Evolutionary conservation across 2,888 invertebrate genomes (phyloP).

Genomic region (Chloroclystis v-ata): DNA sequence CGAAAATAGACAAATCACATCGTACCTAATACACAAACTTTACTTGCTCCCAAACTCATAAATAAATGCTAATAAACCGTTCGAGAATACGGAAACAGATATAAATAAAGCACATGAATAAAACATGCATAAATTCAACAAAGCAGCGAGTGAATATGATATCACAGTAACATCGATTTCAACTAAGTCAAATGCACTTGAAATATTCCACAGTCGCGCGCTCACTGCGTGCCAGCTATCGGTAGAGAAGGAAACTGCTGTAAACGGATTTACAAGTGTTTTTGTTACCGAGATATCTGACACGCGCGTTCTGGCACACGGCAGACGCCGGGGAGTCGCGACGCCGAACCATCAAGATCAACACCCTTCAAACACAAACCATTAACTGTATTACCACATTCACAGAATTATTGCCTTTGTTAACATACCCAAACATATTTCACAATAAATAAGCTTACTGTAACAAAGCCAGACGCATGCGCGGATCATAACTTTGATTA

Average conservation of each 20-base stretch:
- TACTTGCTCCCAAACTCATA: not conserved
- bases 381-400: constrained; percentile 35
- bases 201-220: constrained; percentile 22
- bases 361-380: constrained; percentile 33
- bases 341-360: constrained; percentile 24
- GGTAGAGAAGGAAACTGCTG: not conserved
- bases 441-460: constrained; percentile 38
- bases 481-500: constrained; percentile 58
- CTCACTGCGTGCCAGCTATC: constrained; percentile 2
- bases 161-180: constrained; percentile 26
- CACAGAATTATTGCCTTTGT: constrained; percentile 49
- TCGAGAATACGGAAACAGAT: constrained; percentile 2
- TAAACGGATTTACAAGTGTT: constrained; percentile 2
- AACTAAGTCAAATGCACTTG: constrained; percentile 25
- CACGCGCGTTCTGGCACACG: not conserved
- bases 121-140: constrained; percentile 14
- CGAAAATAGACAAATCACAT: too few species aligned
- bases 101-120: constrained; percentile 7
- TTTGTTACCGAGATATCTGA: not conserved
- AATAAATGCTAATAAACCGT: constrained; percentile 1
- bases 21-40: not conserved
- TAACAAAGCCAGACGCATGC: constrained; percentile 43
- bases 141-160: constrained; percentile 15
- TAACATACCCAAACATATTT: constrained; percentile 38
- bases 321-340: constrained; percentile 1